Percentiles rank a stretch among this genome's conserved stretches.
These are phyloP conservation scores for Gymnarchus niloticus DNA, from an alignment of 2,113 vertebrate genomes.

Conservation along the genomic window DNA sequence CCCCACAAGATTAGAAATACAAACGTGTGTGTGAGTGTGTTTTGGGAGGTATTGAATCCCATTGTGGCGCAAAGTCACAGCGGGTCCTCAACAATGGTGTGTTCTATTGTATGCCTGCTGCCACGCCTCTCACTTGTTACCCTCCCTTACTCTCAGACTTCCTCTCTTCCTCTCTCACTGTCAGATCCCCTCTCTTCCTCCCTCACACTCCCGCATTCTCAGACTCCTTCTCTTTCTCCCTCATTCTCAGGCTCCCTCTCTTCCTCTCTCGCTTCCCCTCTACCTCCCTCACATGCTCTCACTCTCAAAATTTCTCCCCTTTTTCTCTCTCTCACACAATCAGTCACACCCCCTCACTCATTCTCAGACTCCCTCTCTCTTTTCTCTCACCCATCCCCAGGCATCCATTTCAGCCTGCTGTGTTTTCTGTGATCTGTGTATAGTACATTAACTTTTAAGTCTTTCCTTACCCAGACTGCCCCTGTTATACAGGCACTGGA, in stretches of 20 bases:
- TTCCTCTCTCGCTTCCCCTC: not conserved
- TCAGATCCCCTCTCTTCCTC: not conserved
- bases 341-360: too few species aligned
- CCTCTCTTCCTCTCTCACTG: not conserved
- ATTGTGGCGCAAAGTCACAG: not conserved
- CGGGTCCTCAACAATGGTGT: not conserved
- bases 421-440: slow-evolving; percentile 47
- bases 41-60: not conserved
- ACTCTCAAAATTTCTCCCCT: not conserved
- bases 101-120: not conserved
- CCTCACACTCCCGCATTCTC: not conserved
- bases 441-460: slow-evolving; percentile 60
- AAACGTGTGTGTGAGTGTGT: not conserved
- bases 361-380: not conserved
- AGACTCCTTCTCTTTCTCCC: not conserved
- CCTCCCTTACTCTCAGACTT: not conserved
- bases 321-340: not conserved
- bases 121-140: too few species aligned
- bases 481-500: slow-evolving; percentile 40
- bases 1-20: too few species aligned
- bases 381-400: slow-evolving; percentile 40
- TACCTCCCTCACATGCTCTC: not conserved
- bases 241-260: not conserved
- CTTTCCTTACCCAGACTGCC: slow-evolving; percentile 40
- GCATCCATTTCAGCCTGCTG: slow-evolving; percentile 40